Base-by-base conservation (phyloP, 2,797 vertebrate genomes). In the Clamator glandarius region DNA sequence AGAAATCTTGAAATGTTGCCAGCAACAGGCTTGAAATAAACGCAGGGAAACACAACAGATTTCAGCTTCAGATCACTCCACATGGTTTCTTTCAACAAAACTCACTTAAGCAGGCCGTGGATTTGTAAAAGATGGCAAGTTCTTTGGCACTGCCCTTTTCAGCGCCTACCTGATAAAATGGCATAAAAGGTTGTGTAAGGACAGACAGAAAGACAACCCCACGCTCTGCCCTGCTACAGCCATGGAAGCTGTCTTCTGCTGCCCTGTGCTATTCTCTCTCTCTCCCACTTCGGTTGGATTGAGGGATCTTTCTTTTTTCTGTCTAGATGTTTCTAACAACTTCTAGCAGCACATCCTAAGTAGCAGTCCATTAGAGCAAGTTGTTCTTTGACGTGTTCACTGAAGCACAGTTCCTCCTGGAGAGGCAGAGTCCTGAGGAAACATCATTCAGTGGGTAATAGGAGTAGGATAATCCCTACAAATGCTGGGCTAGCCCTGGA, bases 1-100 rank as follows among this genome's bases (percentile, higher is more conserved):
- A 82, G 29, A 67, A 76, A 81, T 57, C 74, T 54, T 90, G 72
- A 82, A 61, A 92, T 89, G 62, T 59, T 87, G 73, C 72, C 73
- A 46, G 73, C 69, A 73, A 68, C 8, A 81, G 61, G 9, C 61
- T 85, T 75, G 25, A 42, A 79, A 68, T 44, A 55, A 69, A 76
- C 25, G 55, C 81, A 84, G 18, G 48, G 35, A 87, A 84, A 73
- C 46, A 46, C 46, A 48, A 48, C 46, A 80, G 64, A 72, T 62
- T 75, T 55, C 62, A 75, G 72, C 61, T 85, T 91, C 54, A 69
- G 58, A 33, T 85, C 68, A 66, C 39, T 81, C 68, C 66, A 26
- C 21, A 8, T 1, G 1, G 46, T 41, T 91, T 85, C 33, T 48
- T 82, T 83, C 0, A 0, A 39, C 69, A 66, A 90, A 69, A 75